phyloP scores from a whole-genome alignment of 2,113 vertebrate genomes.

The Oenanthe oenanthe region DNA sequence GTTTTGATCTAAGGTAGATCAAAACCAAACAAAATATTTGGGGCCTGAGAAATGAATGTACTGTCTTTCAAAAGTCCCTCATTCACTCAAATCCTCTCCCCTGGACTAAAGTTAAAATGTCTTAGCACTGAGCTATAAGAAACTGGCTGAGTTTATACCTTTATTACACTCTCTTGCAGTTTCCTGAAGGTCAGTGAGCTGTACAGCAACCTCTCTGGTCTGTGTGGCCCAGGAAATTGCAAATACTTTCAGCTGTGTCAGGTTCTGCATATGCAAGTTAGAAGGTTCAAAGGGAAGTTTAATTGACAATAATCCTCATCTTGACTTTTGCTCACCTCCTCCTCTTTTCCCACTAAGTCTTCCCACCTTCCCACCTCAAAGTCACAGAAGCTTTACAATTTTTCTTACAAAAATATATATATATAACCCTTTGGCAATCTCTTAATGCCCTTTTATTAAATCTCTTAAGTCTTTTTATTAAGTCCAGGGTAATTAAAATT shows the following conservation, averaged over 20 bases:
- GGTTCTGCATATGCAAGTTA: constrained; percentile 61
- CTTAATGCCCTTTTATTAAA: constrained; percentile 72
- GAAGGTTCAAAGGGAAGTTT: constrained; percentile 62
- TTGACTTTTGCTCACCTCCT: constrained; percentile 69
- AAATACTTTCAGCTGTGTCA: constrained; percentile 62
- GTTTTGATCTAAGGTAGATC: constrained; percentile 14
- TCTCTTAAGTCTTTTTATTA: constrained; percentile 62
- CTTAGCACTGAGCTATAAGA: neutral
- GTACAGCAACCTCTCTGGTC: neutral
- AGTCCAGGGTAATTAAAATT: constrained; percentile 64
- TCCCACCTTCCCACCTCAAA: constrained; percentile 66
- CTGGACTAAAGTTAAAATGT: neutral
- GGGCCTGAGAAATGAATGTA: neutral
- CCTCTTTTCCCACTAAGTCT: constrained; percentile 64
- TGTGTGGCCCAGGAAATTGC: constrained; percentile 41
- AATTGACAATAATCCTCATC: constrained; percentile 70
- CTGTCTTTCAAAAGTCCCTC: neutral
- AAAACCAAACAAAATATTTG: constrained; percentile 7
- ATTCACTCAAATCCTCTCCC: neutral
- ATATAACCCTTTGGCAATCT: constrained; percentile 69
- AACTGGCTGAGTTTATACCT: neutral
- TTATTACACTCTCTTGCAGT: neutral
- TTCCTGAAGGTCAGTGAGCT: constrained; percentile 1
- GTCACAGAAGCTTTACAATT: constrained; percentile 50
- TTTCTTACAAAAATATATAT: constrained; percentile 66